Evolutionary conservation across 2,888 invertebrate species (phyloP).

Genomic region (Halocaridina rubra): DNA sequence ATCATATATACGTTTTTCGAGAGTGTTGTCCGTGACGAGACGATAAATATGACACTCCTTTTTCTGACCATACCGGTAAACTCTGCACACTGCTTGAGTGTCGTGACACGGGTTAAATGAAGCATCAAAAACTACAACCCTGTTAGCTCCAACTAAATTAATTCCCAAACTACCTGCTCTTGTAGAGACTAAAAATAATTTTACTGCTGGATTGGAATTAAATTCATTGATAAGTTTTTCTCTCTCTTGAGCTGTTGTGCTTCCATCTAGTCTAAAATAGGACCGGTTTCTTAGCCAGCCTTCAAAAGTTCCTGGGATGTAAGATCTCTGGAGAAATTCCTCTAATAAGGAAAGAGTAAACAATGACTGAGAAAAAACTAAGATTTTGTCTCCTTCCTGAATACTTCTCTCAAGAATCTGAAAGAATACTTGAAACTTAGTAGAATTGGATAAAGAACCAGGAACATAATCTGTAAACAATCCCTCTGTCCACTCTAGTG

Average conservation of each 20-base stretch:
- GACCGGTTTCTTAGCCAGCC: conserved; percentile 87
- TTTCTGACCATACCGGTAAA: conserved; percentile 93
- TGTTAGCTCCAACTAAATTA: conserved; percentile 95
- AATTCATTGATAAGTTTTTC: conserved; percentile 97
- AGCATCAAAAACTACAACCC: conserved; percentile 97
- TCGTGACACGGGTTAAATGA: conserved; percentile 99
- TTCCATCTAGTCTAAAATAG: conserved; percentile 95
- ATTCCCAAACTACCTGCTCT: conserved; percentile 96
- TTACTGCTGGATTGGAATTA: conserved; percentile 81
- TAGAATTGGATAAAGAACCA: conserved; percentile 91
- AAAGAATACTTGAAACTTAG: conserved; percentile 94
- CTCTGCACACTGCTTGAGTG: conserved; percentile 96
- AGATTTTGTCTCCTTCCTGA: conserved; percentile 85
- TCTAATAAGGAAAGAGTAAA: conserved; percentile 95
- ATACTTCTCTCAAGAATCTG: conserved; percentile 91
- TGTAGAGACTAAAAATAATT: conserved; percentile 95
- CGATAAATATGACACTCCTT: conserved; percentile 96
- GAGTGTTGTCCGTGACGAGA: conserved; percentile 94
- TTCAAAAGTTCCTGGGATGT: conserved; percentile 69
- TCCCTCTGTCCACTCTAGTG: conserved; percentile 79
- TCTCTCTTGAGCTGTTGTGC: conserved; percentile 91
- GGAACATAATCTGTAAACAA: conserved; percentile 77
- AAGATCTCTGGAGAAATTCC: conserved; percentile 84
- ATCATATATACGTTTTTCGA: conserved; percentile 98
- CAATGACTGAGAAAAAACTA: conserved; percentile 96